Base-by-base conservation (phyloP, 2,888 invertebrate genomes). In the Nasonia oneida region DNA sequence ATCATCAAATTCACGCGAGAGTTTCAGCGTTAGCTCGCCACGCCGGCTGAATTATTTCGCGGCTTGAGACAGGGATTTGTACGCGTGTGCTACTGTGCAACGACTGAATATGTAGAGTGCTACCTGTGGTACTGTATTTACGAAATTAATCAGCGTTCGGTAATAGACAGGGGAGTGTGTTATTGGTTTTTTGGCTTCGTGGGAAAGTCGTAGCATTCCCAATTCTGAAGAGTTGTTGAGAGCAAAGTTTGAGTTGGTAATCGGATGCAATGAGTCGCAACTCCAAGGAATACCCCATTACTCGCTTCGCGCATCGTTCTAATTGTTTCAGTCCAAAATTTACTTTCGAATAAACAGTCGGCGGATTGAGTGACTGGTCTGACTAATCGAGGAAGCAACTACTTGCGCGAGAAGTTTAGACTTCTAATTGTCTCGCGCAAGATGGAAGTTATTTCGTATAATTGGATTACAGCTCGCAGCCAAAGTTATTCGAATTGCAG, bases 321-420 rank as follows among this genome's bases (percentile, higher is more conserved):
- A 53, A 71, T 80, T 71, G 80, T 50, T n/a, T 61, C 67, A 67
- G 67, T 70, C 14, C 15, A 80, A 71, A 80, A 67, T 79, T 79
- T 79, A 67, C 67, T 79, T 80, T 53, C 50, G 50, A 70, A 61
- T 71, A 80, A 80, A 80, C 80, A 80, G 15, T 50, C 33, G 10
- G 71, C 37, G 37, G 47, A 15, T 50, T 47, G 70, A 70, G 23
- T 50, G 71, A 50, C 70, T 70, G 70, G 79, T 50, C 70, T 70
- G 71, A 78, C 70, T 53, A 70, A 80, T 80, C 70, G 80, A 53
- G 80, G 71, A 53, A 50, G 70, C 37, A 70, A 80, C 80, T 80
- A 80, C 80, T 80, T 70, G 80, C 6, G 33, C 67, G 23, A 70
- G 70, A 80, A 80, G 80, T 80, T 80, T 39, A 6, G 33, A 80